Conservation (phyloP, 2,113 vertebrate genomes). For the Eurypyga helias region DNA sequence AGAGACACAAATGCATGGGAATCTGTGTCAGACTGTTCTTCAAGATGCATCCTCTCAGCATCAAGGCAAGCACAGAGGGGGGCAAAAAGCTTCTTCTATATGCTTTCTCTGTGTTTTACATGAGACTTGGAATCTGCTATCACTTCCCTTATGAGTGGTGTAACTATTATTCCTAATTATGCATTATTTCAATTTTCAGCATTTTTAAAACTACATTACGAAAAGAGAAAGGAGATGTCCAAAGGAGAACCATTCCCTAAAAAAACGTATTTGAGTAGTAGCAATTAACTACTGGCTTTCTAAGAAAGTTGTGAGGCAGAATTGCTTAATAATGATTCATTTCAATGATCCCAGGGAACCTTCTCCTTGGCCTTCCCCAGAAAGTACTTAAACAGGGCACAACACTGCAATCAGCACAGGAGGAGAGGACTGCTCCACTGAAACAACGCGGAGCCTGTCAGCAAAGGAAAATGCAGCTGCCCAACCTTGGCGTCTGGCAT, state of each 20-base stretch:
- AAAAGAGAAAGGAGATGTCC: not conserved
- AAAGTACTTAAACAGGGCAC: not conserved
- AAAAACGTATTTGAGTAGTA: not conserved
- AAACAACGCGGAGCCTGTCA: not conserved
- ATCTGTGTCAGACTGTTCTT: not conserved
- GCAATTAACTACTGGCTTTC: conserved; percentile 33
- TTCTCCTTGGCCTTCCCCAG: conserved; percentile 3
- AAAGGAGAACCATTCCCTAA: not conserved
- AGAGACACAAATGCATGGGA: not conserved
- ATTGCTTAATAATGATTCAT: conserved; percentile 21
- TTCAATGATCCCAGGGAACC: conserved; percentile 15
- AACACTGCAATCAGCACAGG: not conserved
- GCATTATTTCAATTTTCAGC: not conserved
- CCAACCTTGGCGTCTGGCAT: not conserved
- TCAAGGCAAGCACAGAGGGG: not conserved
- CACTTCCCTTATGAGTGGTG: not conserved
- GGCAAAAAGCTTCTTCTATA: not conserved
- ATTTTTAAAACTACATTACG: not conserved
- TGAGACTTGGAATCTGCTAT: not conserved
- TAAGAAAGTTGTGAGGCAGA: conserved; percentile 23
- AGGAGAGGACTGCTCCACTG: not conserved
- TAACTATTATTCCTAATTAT: not conserved
- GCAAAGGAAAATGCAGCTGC: not conserved
- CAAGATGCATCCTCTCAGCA: not conserved
- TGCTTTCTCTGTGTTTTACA: not conserved